Percentiles rank a stretch among this genome's conserved stretches.
Evolutionary conservation across 2,888 invertebrate species (phyloP).

Genomic region (Macrophya annulata): DNA sequence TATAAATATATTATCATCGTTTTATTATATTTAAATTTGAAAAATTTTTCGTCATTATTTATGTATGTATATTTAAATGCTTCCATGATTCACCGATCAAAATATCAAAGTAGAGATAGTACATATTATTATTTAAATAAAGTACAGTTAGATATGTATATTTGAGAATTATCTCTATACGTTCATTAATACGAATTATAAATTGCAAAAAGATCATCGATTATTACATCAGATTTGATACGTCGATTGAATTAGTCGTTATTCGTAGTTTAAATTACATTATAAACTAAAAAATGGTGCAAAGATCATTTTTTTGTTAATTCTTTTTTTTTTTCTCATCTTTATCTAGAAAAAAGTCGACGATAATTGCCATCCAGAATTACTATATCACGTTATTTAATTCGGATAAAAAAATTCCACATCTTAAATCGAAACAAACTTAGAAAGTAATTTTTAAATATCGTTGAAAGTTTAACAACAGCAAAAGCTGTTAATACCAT

Average conservation of each 20-base stretch:
- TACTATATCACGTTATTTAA: neutral
- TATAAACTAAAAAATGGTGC: neutral
- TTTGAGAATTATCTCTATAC: neutral
- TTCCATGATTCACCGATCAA: conserved; percentile 41
- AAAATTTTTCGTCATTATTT: conserved; percentile 7
- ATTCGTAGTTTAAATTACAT: neutral
- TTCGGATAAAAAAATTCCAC: neutral
- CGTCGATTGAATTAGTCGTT: neutral
- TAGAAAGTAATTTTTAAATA: neutral
- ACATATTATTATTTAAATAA: neutral
- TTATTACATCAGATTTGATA: neutral
- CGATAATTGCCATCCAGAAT: neutral
- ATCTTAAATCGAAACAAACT: neutral
- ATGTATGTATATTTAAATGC: conserved; percentile 31
- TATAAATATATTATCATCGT: neutral
- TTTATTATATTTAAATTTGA: conserved; percentile 2
- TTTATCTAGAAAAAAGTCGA: neutral
- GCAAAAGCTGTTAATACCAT: neutral
- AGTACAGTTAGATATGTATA: neutral
- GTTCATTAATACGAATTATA: neutral
- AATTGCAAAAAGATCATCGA: neutral
- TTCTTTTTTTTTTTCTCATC: no score
- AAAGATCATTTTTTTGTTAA: no score
- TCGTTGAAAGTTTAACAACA: neutral
- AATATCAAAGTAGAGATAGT: conserved; percentile 10